phyloP scores from a whole-genome alignment of 1,140 invertebrate genomes.

The Steinernema feltiae region DNA sequence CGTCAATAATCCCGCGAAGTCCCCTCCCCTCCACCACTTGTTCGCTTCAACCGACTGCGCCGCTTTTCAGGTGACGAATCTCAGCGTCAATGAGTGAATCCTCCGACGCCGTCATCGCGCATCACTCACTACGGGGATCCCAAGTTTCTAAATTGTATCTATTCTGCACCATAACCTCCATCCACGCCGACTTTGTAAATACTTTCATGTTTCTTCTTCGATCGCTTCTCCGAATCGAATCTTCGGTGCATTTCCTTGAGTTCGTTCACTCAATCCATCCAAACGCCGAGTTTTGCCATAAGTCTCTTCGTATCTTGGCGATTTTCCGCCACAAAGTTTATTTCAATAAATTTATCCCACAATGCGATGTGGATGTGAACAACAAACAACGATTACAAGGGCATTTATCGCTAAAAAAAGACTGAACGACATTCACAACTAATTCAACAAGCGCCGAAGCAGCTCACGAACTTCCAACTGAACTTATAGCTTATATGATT shows the following conservation, averaged over 20 bases:
- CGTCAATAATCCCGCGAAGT: neutral
- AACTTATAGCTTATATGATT: no score
- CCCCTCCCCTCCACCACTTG: neutral
- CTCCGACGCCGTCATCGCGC: slow-evolving; percentile 1
- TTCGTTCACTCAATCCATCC: neutral
- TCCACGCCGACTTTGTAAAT: neutral
- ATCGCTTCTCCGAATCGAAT: neutral
- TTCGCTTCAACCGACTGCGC: neutral
- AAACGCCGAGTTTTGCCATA: slow-evolving; percentile 7
- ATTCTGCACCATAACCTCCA: neutral
- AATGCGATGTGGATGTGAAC: no score
- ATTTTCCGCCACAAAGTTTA: neutral
- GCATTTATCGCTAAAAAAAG: no score
- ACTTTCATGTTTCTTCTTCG: neutral
- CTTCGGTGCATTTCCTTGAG: neutral
- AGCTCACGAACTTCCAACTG: no score
- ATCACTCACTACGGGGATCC: slow-evolving; percentile 5
- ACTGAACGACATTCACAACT: no score
- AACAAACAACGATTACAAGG: no score
- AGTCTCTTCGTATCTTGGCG: neutral
- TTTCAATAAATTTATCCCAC: neutral
- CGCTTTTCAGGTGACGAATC: slow-evolving; percentile 12
- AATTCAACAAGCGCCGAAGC: no score
- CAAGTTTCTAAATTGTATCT: neutral
- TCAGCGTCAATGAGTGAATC: slow-evolving; percentile 7